These are phyloP conservation scores for Lycocerus yunnanus DNA, from an alignment of 2,888 invertebrate genomes.

Conservation along the genomic window DNA sequence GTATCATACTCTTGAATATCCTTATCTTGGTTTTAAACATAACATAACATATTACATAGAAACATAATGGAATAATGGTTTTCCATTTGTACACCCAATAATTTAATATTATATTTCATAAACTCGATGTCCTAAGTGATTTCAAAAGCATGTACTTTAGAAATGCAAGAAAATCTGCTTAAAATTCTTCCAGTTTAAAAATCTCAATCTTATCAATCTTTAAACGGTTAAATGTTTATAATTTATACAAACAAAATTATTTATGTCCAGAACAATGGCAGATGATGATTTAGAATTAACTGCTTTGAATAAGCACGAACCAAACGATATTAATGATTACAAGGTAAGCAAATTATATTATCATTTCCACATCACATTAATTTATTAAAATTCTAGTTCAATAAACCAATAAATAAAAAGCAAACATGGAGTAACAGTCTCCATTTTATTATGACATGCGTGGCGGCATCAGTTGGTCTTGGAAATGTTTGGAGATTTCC, in stretches of 20 bases:
- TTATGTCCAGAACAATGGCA: neutral
- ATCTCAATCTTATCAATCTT: no score
- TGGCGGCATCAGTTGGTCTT: conserved; percentile 73
- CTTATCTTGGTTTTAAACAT: no score
- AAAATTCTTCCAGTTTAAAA: no score
- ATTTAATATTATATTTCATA: no score
- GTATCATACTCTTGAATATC: no score
- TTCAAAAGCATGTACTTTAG: no score
- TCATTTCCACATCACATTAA: neutral
- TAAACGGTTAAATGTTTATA: no score
- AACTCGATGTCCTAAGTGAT: no score
- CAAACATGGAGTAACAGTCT: conserved; percentile 65
- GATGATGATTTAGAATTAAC: neutral
- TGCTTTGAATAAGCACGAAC: neutral
- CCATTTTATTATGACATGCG: conserved; percentile 76
- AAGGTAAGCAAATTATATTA: neutral
- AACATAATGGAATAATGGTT: no score
- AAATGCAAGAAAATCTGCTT: no score
- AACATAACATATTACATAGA: no score
- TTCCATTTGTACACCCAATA: no score
- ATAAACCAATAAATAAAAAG: conserved; percentile 28
- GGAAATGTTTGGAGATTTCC: conserved; percentile 74
- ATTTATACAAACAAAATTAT: neutral
- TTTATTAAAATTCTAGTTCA: neutral
- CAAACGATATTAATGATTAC: neutral